These are phyloP conservation scores for Megalonaias nervosa DNA, from an alignment of 1,140 invertebrate genomes.

Conservation along the genomic window DNA sequence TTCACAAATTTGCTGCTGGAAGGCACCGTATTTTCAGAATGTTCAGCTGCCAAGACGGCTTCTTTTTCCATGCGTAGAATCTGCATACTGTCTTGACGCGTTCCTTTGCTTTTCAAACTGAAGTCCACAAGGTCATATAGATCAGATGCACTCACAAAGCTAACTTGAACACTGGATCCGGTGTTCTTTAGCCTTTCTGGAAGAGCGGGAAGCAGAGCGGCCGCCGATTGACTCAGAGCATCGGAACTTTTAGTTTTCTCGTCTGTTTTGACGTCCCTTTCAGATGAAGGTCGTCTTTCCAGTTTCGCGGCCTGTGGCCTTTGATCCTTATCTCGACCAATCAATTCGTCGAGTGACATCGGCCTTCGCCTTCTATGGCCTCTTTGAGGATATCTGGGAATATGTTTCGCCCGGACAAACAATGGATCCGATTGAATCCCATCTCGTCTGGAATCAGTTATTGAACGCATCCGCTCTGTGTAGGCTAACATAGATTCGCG, in stretches of 20 bases:
- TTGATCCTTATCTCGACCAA: conserved; percentile 25
- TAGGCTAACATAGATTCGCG: conserved; percentile 26
- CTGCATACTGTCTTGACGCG: conserved; percentile 18
- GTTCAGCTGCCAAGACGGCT: not conserved
- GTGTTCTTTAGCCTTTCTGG: conserved; percentile 20
- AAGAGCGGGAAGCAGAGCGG: conserved; percentile 5
- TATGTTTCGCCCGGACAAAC: conserved; percentile 27
- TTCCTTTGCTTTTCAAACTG: conserved; percentile 27
- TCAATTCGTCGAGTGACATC: conserved; percentile 23
- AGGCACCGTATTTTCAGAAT: not conserved
- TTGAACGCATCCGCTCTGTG: conserved; percentile 22
- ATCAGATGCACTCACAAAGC: conserved; percentile 31
- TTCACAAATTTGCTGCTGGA: too few species aligned
- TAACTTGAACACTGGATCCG: conserved; percentile 18
- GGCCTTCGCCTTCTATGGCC: conserved; percentile 17
- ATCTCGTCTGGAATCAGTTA: conserved; percentile 13
- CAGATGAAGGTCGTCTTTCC: conserved; percentile 13
- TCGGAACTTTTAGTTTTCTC: not conserved
- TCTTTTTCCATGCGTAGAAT: conserved; percentile 23
- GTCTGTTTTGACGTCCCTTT: conserved; percentile 3
- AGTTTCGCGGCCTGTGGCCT: conserved; percentile 10
- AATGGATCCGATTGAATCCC: conserved; percentile 9
- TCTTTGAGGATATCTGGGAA: conserved; percentile 25
- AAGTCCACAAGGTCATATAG: conserved; percentile 35
- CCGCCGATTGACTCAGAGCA: not conserved